Percentiles rank a stretch among this genome's conserved stretches.
Evolutionary conservation across 2,888 invertebrate species (phyloP).

Genomic region (Eugnorisma glareosa): DNA sequence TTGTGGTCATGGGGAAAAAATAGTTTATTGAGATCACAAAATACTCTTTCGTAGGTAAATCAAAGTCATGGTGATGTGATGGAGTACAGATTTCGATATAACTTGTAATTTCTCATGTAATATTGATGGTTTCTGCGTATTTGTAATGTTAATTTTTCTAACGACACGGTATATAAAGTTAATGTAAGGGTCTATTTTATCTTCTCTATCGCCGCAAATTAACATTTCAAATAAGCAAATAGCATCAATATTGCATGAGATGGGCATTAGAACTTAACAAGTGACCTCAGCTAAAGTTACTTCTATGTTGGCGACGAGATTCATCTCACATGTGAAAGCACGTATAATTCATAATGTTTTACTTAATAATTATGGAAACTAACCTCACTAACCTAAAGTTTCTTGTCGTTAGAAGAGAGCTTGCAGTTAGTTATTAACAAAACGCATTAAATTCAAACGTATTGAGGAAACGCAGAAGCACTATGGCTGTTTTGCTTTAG

Average conservation of each 20-base stretch:
- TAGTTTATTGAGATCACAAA: conserved; percentile 6
- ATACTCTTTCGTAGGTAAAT: neutral
- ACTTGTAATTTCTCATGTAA: conserved; percentile 34
- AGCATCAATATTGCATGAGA: conserved; percentile 60
- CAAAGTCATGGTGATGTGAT: conserved; percentile 2
- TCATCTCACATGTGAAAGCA: conserved; percentile 57
- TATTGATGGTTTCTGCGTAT: conserved; percentile 43
- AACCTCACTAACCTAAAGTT: conserved; percentile 40
- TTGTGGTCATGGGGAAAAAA: conserved; percentile 24
- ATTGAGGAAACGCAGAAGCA: conserved; percentile 43
- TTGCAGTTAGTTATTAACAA: conserved; percentile 40
- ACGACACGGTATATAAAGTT: conserved; percentile 43
- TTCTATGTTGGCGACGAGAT: conserved; percentile 44
- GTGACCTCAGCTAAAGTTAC: conserved; percentile 51
- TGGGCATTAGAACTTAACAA: conserved; percentile 43
- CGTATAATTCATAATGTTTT: conserved; percentile 46
- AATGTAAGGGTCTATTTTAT: conserved; percentile 59
- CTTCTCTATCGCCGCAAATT: conserved; percentile 46
- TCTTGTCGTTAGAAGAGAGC: conserved; percentile 26
- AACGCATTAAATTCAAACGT: conserved; percentile 34
- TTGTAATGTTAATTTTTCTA: conserved; percentile 56
- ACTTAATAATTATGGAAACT: conserved; percentile 56
- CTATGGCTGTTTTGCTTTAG: neutral
- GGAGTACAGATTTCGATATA: conserved; percentile 29
- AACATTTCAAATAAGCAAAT: conserved; percentile 54